Base-by-base conservation (phyloP, 2,888 invertebrate species). In the Cephalotes varians region DNA sequence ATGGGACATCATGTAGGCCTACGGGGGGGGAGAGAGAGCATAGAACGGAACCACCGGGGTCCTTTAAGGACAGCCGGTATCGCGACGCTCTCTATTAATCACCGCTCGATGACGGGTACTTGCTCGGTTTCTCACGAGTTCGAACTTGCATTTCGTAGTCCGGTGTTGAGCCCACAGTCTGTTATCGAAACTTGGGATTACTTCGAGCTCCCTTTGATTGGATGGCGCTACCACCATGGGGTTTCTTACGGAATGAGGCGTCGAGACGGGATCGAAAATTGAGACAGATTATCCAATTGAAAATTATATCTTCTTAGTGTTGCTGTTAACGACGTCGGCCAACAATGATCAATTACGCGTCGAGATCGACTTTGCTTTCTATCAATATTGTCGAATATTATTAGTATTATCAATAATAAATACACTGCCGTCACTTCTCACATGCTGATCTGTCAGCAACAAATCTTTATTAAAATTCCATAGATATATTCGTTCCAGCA, bases 11-110 rank as follows among this genome's bases (percentile, higher is more conserved):
- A 71, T 91, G 90, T 89, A 89, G 81, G 73, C 40, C 76, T 71
- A 64, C 77, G 82, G 71, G 44, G 77, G 15, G n/a, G n/a, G n/a
- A 60, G 58, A 15, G 60, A 69, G 47, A 49, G 31, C 21, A 60
- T 21, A 25, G 34, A 67, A 76, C 85, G 62, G 64, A 85, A 73
- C 62, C 56, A 74, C n/a, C 81, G 60, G 86, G 51, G 81, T 86
- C 84, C 85, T 81, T 89, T 89, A 85, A 86, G 83, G 83, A 86
- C 86, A 82, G 86, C 71, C 79, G 87, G 83, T 90, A 91, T 91
- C 90, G 85, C 84, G 83, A 82, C 85, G 82, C 84, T 84, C 86
- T 91, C 91, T 91, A 91, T 91, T 91, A 91, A 91, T 91, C 91
- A 91, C 87, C 73, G 85, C 9, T 2, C 87, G 88, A 87, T 90